Evolutionary conservation across 2,888 invertebrate genomes (phyloP).

Genomic region (Ashinkailepas kermadecensis): DNA sequence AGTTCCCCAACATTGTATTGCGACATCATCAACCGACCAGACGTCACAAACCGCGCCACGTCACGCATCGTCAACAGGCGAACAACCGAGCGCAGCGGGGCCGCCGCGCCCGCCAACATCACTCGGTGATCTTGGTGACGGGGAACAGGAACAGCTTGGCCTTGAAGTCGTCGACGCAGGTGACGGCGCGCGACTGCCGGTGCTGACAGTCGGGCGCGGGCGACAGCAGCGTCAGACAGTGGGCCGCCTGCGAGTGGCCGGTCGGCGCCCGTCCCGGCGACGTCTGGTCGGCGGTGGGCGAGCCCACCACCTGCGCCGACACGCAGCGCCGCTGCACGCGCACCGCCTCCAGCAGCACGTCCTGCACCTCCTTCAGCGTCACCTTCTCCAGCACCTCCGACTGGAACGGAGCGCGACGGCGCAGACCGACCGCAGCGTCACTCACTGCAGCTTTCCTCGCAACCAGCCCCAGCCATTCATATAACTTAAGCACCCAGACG

Average conservation of each 20-base stretch:
- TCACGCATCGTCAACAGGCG: no score
- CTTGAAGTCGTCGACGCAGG: constrained; percentile 1
- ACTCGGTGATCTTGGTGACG: constrained; percentile 5
- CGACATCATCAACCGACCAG: no score
- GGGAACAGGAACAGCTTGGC: background rate
- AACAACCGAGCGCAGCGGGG: no score
- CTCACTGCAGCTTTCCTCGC: no score
- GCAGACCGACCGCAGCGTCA: no score
- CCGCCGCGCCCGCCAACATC: background rate
- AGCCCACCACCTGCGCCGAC: constrained; percentile 13
- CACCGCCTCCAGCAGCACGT: background rate
- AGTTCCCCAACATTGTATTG: no score
- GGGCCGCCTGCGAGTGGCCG: background rate
- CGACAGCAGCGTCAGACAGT: background rate
- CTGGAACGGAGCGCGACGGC: background rate
- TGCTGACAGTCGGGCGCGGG: no score
- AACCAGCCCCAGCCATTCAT: no score
- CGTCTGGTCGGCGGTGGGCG: background rate
- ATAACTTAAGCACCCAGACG: no score
- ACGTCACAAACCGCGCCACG: no score
- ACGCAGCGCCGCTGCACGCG: background rate
- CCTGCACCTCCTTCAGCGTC: background rate
- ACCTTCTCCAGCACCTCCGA: constrained; percentile 3
- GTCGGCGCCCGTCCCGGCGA: background rate
- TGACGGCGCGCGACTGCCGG: background rate